A percentile compares a stretch with the other conserved stretches of the same genome.
Evolutionary conservation across 2,113 vertebrate genomes (phyloP).

Genomic region (Glareola pratincola): DNA sequence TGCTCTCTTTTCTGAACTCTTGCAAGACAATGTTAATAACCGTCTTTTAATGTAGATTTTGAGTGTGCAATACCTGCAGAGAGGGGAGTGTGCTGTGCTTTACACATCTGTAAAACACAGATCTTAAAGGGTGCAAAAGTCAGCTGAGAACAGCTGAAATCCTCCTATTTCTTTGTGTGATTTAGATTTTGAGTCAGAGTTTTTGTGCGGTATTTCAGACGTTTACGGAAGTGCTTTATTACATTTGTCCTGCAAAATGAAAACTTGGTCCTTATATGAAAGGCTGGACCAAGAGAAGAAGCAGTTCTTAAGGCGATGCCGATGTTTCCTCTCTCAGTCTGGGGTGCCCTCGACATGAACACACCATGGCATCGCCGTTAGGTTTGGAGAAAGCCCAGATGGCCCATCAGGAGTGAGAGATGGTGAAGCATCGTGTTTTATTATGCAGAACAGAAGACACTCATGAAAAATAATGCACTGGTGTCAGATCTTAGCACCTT

Average conservation of each 20-base stretch:
- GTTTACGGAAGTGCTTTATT: not conserved
- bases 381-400: not conserved
- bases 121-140: not conserved
- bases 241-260: not conserved
- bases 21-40: conserved; percentile 24
- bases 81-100: not conserved
- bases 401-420: not conserved
- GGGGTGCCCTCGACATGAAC: not conserved
- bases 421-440: not conserved
- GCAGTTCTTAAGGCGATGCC: not conserved
- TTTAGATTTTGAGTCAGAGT: not conserved
- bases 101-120: not conserved
- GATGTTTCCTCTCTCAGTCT: not conserved
- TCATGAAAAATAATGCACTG: not conserved
- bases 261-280: not conserved
- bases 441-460: not conserved
- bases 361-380: not conserved
- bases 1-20: conserved; percentile 23
- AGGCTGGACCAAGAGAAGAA: not conserved
- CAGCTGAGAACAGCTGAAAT: not conserved
- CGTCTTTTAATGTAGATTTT: conserved; percentile 17
- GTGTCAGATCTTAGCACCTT: conserved; percentile 20
- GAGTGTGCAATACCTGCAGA: not conserved
- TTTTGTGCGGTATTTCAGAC: not conserved
- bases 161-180: not conserved